phyloP scores from a whole-genome alignment of 2,888 invertebrate species.

The Erynnis tages region DNA sequence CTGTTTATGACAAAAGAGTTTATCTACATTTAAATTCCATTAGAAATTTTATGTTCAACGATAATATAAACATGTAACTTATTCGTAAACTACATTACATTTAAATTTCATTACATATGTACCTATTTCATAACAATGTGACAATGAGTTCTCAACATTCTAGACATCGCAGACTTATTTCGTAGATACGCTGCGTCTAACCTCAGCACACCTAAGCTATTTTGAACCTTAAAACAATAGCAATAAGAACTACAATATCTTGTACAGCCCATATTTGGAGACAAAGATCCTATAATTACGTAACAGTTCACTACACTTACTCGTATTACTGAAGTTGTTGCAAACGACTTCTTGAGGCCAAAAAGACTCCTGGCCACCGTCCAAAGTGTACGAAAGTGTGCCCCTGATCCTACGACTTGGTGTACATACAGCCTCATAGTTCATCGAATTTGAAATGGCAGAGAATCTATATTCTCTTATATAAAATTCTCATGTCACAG shows the following conservation, averaged over 20 bases:
- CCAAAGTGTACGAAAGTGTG: constrained; percentile 69
- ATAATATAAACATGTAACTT: too few species aligned
- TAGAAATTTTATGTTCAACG: too few species aligned
- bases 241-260: not conserved
- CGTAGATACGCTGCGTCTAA: constrained; percentile 1
- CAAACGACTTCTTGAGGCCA: constrained; percentile 77
- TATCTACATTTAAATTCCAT: too few species aligned
- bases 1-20: too few species aligned
- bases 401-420: constrained; percentile 43
- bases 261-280: constrained; percentile 9
- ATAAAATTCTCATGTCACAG: too few species aligned
- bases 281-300: constrained; percentile 38
- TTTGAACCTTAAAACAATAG: not conserved
- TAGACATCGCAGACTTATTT: constrained; percentile 1
- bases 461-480: not conserved
- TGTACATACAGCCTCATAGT: constrained; percentile 44
- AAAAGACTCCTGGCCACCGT: constrained; percentile 72
- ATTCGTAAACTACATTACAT: not conserved
- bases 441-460: too few species aligned
- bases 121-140: not conserved
- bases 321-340: constrained; percentile 60
- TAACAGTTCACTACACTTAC: constrained; percentile 53
- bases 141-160: not conserved
- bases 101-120: constrained; percentile 5
- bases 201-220: not conserved